Evolutionary conservation across 2,888 invertebrate genomes (phyloP).

Genomic region (Amphipyra berbera): DNA sequence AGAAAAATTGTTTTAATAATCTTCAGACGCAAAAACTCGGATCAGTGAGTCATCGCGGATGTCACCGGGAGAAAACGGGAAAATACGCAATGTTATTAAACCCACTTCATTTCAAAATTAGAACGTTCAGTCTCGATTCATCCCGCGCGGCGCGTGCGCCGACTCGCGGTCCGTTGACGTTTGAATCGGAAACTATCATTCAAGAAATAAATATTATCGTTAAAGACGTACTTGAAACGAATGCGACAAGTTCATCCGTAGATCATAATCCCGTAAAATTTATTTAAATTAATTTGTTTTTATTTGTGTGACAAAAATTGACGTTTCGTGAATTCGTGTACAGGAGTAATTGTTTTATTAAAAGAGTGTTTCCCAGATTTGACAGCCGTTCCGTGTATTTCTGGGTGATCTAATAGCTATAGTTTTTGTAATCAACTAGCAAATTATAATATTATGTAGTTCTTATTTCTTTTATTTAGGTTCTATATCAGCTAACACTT

Average conservation of each 20-base stretch:
- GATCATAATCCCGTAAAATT: conserved; percentile 22
- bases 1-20: conserved; percentile 55
- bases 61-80: conserved; percentile 81
- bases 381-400: conserved; percentile 2
- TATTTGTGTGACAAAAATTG: conserved; percentile 8
- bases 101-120: conserved; percentile 87
- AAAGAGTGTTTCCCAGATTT: conserved; percentile 15
- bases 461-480: neutral
- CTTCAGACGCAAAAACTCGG: conserved; percentile 63
- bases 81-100: conserved; percentile 87
- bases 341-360: conserved; percentile 5
- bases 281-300: neutral
- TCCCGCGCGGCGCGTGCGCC: conserved; percentile 79
- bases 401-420: conserved; percentile 8
- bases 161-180: conserved; percentile 65
- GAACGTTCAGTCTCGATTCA: conserved; percentile 84
- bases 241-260: conserved; percentile 47
- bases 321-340: conserved; percentile 20
- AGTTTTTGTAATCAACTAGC: conserved; percentile 1
- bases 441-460: neutral
- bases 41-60: conserved; percentile 76
- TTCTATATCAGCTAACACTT: too few relatives aligned
- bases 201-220: conserved; percentile 48
- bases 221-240: conserved; percentile 37
- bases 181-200: conserved; percentile 63